Percentiles rank a stretch among this genome's conserved stretches.
Conservation (phyloP, 2,888 invertebrate genomes). For the Azorinus chamasolen region DNA sequence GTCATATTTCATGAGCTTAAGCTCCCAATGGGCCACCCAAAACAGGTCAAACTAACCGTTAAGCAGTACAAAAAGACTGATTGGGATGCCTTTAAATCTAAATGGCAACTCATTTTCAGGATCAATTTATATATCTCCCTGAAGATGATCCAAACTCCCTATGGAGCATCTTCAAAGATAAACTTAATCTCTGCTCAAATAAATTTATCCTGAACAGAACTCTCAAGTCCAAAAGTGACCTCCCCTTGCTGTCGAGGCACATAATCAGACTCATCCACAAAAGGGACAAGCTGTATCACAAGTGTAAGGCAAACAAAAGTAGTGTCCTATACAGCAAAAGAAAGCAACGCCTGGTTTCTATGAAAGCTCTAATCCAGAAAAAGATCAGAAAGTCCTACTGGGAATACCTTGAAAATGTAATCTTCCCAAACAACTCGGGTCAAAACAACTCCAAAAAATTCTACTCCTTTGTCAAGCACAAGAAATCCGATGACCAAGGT, state of each 20-base stretch:
- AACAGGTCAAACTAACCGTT: not conserved
- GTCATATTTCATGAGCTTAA: slow-evolving; percentile 15
- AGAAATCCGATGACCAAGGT: slow-evolving; percentile 12
- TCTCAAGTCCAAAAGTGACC: not conserved
- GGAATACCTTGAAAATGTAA: slow-evolving; percentile 7
- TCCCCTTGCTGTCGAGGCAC: too few species aligned
- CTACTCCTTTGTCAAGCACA: slow-evolving; percentile 18
- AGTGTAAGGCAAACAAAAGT: too few species aligned
- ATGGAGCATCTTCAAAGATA: slow-evolving; percentile 13
- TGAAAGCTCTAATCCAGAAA: not conserved
- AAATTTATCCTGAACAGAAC: slow-evolving; percentile 3
- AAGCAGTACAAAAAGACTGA: too few species aligned
- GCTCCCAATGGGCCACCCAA: not conserved
- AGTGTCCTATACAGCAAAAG: not conserved
- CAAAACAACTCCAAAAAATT: slow-evolving; percentile 12
- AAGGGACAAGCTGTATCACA: slow-evolving; percentile 10
- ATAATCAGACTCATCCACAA: slow-evolving; percentile 13
- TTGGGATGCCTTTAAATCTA: too few species aligned
- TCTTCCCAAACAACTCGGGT: slow-evolving; percentile 11
- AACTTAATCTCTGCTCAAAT: slow-evolving; percentile 4
- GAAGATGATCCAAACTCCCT: slow-evolving; percentile 3
- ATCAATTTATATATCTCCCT: too few species aligned
- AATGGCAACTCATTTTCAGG: too few species aligned
- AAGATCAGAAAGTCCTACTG: not conserved
- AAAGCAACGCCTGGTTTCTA: too few species aligned